phyloP scores from a whole-genome alignment of 2,113 vertebrate genomes.

The Tiliqua scincoides region DNA sequence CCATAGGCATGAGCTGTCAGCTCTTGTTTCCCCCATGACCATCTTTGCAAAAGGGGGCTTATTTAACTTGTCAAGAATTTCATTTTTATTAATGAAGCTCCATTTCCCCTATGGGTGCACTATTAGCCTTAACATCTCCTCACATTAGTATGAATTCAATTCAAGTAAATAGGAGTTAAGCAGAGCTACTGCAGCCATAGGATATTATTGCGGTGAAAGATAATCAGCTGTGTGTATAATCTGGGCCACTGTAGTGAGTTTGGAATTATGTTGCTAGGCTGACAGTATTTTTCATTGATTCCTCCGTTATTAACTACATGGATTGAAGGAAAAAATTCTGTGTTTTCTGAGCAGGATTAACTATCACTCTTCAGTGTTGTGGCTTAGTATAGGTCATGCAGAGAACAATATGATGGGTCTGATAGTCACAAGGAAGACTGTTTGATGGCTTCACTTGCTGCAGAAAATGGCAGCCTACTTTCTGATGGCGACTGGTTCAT shows the following conservation, averaged over 20 bases:
- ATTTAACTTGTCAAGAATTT: conserved; percentile 20
- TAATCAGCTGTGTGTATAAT: background rate
- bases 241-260: background rate
- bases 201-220: background rate
- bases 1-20: conserved; percentile 1
- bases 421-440: background rate
- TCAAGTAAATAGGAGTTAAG: background rate
- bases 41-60: background rate
- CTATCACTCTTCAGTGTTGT: background rate
- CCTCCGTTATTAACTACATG: background rate
- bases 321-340: background rate
- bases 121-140: background rate
- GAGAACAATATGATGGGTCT: background rate
- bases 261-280: background rate
- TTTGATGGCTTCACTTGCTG: background rate
- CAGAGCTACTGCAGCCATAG: background rate
- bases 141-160: conserved; percentile 8
- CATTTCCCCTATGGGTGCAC: background rate
- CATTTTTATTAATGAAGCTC: conserved; percentile 23
- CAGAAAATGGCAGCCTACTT: background rate
- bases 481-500: too few relatives aligned
- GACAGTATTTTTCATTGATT: background rate
- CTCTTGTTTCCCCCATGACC: background rate
- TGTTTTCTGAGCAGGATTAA: background rate
- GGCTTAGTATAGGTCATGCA: background rate